phyloP scores from a whole-genome alignment of 2,888 invertebrate genomes.

The Lasius fuliginosus region DNA sequence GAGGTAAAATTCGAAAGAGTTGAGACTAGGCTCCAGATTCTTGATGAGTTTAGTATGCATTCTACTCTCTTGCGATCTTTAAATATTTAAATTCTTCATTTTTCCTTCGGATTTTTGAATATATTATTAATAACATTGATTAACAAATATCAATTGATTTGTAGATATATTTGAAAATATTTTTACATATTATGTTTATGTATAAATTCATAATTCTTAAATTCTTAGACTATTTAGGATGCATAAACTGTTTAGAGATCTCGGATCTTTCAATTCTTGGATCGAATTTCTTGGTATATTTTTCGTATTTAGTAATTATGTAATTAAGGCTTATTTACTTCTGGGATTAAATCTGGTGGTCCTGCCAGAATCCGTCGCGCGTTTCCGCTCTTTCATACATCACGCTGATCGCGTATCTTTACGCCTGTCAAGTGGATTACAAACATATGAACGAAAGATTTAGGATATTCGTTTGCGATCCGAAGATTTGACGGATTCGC shows the following conservation, averaged over 20 bases:
- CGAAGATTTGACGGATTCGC: background rate
- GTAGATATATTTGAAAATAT: background rate
- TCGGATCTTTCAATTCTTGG: background rate
- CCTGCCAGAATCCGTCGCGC: conserved; percentile 43
- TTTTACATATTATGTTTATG: background rate
- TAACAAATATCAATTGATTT: background rate
- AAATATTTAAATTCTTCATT: background rate
- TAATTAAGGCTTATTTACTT: conserved; percentile 6
- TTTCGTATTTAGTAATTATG: background rate
- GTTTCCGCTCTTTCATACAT: conserved; percentile 16
- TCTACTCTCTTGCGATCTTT: background rate
- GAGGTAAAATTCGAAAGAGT: conserved; percentile 77
- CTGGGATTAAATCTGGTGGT: conserved; percentile 26
- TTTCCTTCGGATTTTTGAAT: background rate
- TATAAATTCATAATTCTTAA: background rate
- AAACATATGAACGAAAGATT: conserved; percentile 16
- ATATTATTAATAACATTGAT: background rate
- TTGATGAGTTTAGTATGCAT: background rate
- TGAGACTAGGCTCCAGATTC: background rate
- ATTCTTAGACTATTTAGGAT: background rate
- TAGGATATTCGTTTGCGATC: conserved; percentile 12
- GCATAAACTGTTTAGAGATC: background rate
- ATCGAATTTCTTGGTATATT: background rate
- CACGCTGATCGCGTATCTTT: conserved; percentile 22
- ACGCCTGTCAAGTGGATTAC: conserved; percentile 29